Evolutionary conservation across 2,797 vertebrate species (phyloP).

Genomic region (Mormyrus hasselquistii): DNA sequence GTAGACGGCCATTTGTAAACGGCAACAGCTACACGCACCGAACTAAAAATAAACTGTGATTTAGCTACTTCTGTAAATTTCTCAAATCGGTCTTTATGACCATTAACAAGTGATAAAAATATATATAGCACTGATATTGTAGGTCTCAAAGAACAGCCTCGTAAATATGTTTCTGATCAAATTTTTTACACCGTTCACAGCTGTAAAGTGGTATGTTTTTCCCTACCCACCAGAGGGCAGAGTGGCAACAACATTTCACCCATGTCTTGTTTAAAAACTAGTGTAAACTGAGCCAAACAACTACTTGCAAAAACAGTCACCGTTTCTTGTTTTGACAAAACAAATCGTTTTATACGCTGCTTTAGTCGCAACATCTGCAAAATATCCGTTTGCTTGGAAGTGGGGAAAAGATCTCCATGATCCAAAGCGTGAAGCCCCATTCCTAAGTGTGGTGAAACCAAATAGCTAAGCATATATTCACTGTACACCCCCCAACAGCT

Average conservation of each 20-base stretch:
- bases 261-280: not conserved
- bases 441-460: constrained; percentile 56
- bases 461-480: constrained; percentile 39
- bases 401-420: not conserved
- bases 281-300: constrained; percentile 54
- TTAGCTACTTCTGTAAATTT: not conserved
- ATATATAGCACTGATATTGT: not conserved
- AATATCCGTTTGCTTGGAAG: constrained; percentile 14
- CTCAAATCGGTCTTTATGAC: not conserved
- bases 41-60: not conserved
- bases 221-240: constrained; percentile 34
- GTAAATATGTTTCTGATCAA: not conserved
- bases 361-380: constrained; percentile 7
- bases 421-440: constrained; percentile 46
- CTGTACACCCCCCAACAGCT: constrained; percentile 51
- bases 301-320: constrained; percentile 46
- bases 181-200: not conserved
- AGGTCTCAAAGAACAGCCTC: not conserved
- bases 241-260: not conserved
- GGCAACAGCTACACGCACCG: not conserved
- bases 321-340: constrained; percentile 64
- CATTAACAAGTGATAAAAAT: not conserved
- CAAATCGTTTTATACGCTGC: constrained; percentile 37
- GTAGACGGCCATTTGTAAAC: not conserved
- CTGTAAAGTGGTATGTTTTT: not conserved